Conservation (phyloP, 2,113 vertebrate species). For the Spermophilus dauricus region DNA sequence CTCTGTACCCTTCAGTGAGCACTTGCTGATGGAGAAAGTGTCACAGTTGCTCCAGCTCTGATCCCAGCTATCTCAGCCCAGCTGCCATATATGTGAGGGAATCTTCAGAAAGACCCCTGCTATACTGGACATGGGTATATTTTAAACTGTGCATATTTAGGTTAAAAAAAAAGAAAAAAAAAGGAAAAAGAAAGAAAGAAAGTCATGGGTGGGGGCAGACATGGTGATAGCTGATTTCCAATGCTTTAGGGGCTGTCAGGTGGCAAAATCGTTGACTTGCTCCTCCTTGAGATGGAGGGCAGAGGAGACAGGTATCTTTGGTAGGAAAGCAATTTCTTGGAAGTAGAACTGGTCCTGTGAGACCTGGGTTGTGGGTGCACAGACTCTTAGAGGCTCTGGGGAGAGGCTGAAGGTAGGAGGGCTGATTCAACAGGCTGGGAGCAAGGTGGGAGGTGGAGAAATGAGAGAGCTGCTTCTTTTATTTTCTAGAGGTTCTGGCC, state of each 20-base stretch:
- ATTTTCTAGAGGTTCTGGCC: too few species aligned
- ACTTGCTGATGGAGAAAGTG: background rate
- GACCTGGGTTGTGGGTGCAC: background rate
- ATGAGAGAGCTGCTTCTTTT: background rate
- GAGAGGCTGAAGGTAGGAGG: background rate
- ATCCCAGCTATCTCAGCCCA: too few species aligned
- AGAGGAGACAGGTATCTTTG: background rate
- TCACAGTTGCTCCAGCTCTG: background rate
- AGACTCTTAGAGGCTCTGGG: background rate
- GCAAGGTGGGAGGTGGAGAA: too few species aligned
- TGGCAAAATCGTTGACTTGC: background rate
- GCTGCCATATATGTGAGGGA: too few species aligned
- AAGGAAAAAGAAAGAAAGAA: background rate
- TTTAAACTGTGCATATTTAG: background rate
- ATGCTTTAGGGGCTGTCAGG: background rate
- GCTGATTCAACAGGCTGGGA: background rate
- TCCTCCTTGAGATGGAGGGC: background rate
- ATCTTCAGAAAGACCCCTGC: too few species aligned
- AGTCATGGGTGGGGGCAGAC: background rate
- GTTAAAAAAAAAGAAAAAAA: background rate
- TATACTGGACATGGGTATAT: background rate
- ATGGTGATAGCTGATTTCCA: background rate
- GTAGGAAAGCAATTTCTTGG: background rate
- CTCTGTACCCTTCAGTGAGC: background rate
- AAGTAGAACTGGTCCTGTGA: background rate